A percentile compares a stretch with the other conserved stretches of the same genome.
phyloP scores from a whole-genome alignment of 2,797 vertebrate species.

The Dromococcyx pavoninus region DNA sequence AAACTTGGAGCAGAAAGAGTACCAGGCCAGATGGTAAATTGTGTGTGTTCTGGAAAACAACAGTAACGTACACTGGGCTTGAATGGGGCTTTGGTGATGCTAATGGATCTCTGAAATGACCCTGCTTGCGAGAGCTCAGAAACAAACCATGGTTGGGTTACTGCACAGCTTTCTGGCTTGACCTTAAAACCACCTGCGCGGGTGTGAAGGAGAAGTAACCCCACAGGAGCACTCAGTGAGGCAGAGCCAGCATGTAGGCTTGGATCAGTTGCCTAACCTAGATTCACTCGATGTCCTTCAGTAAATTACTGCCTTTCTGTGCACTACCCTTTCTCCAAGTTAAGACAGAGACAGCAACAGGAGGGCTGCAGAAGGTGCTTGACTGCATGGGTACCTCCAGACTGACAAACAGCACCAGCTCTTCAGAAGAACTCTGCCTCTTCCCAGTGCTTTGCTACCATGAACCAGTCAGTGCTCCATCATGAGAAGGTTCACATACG shows the following conservation, averaged over 20 bases:
- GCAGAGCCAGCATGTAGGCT: background rate
- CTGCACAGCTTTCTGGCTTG: background rate
- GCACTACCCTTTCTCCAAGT: accelerated
- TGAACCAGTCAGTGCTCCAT: background rate
- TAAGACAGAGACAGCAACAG: accelerated
- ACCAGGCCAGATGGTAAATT: conserved; percentile 51
- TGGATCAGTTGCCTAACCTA: background rate
- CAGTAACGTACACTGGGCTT: background rate
- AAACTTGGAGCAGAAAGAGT: background rate
- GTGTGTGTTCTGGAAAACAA: background rate
- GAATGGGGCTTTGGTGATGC: background rate
- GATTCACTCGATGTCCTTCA: background rate
- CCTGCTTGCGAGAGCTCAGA: background rate
- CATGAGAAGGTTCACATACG: accelerated
- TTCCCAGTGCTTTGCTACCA: background rate
- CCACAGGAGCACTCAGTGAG: accelerated
- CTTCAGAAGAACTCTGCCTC: background rate
- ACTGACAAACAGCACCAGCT: background rate
- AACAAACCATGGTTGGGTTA: background rate
- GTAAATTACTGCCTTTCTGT: background rate
- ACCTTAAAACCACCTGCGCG: background rate
- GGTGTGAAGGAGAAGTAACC: background rate
- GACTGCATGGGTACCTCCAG: accelerated
- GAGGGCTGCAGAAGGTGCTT: background rate
- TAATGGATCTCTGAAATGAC: background rate